These are phyloP conservation scores for Vicugna pacos DNA, from an alignment of 2,113 vertebrate species.

Conservation along the genomic window DNA sequence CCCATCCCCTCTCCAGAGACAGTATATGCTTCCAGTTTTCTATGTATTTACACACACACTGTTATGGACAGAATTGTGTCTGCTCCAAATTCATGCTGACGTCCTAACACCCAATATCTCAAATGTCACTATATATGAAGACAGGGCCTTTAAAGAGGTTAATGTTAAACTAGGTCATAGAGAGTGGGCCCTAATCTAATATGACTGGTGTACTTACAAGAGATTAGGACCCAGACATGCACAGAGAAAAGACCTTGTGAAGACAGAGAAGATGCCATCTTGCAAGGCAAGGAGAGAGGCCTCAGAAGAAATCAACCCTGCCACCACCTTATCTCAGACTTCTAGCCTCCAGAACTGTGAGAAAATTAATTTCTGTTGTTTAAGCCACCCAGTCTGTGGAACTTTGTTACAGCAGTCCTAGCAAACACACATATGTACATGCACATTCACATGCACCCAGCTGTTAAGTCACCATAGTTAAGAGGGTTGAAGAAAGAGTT, in stretches of 20 bases:
- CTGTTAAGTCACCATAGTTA: neutral
- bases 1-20: neutral
- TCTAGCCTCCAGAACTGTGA: neutral
- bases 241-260: neutral
- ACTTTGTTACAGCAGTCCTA: neutral
- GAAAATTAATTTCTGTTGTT: conserved; percentile 20
- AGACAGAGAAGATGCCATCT: neutral
- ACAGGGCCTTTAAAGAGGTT: neutral
- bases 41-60: neutral
- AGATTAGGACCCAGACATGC: neutral
- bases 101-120: neutral
- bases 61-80: neutral
- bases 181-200: neutral
- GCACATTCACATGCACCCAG: neutral
- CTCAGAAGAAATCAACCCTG: neutral
- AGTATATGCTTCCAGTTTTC: neutral
- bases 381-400: neutral
- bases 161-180: neutral
- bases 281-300: neutral
- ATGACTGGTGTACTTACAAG: neutral
- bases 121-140: neutral
- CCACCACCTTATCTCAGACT: neutral
- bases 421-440: neutral
- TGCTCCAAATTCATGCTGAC: neutral
- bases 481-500: conserved; percentile 17